Percentiles rank a stretch among this genome's conserved stretches.
These are phyloP conservation scores for Heterodera filipjevi DNA, from an alignment of 2,888 invertebrate genomes.

Conservation along the genomic window DNA sequence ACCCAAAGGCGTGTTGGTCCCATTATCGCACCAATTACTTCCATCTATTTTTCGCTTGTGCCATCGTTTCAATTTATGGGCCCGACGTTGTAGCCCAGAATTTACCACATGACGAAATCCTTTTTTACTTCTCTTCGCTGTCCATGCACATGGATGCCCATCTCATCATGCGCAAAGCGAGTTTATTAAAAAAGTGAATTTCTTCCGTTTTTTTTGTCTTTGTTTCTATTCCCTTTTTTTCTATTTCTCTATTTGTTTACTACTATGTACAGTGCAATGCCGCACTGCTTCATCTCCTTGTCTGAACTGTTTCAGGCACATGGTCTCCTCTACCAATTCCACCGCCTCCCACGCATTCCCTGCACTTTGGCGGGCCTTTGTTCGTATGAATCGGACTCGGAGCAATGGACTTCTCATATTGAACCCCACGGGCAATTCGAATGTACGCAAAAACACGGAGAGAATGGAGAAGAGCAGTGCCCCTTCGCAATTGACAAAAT, in stretches of 20 bases:
- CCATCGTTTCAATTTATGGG: conserved; percentile 85
- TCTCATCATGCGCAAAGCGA: conserved; percentile 81
- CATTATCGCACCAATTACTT: conserved; percentile 94
- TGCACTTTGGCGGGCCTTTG: conserved; percentile 79
- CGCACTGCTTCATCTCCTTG: too few species aligned
- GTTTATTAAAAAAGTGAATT: neutral
- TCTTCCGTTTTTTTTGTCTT: neutral
- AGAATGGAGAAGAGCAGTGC: conserved; percentile 48
- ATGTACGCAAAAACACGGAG: conserved; percentile 48
- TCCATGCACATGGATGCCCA: conserved; percentile 97
- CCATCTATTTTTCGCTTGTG: conserved; percentile 88
- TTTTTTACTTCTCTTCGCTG: conserved; percentile 89
- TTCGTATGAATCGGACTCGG: conserved; percentile 42
- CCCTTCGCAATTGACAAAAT: conserved; percentile 37
- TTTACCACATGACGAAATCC: conserved; percentile 88
- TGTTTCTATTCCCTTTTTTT: neutral
- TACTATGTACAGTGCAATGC: too few species aligned
- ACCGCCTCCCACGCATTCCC: conserved; percentile 83
- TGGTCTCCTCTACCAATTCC: conserved; percentile 85
- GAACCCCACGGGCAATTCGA: conserved; percentile 49
- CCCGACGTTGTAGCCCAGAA: conserved; percentile 87
- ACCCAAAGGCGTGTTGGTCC: conserved; percentile 94
- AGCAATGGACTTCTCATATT: conserved; percentile 59
- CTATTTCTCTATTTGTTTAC: too few species aligned
- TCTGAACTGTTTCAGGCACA: conserved; percentile 74